Conservation (phyloP, 2,113 vertebrate species). For the Rhegmatorhina hoffmannsi region DNA sequence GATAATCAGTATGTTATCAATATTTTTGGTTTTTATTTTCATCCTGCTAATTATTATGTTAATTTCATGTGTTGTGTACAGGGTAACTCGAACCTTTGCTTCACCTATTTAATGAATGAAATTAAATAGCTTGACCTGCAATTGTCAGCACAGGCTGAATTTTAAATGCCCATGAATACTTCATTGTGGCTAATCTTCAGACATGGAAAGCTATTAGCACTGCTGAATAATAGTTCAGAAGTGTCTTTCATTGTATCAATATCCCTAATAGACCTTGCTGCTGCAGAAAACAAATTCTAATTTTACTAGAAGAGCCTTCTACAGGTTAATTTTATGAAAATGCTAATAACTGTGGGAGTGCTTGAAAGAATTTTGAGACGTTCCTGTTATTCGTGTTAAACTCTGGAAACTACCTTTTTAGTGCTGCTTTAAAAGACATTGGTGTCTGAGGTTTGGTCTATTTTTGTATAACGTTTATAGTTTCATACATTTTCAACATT, state of each 20-base stretch:
- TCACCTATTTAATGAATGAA: not conserved
- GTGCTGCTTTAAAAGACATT: not conserved
- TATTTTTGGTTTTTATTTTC: not conserved
- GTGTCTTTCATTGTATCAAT: not conserved
- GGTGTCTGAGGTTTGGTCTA: not conserved
- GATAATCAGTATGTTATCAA: not conserved
- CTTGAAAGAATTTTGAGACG: not conserved
- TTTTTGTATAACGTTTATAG: not conserved
- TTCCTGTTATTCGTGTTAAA: not conserved
- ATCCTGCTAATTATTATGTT: not conserved
- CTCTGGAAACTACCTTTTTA: not conserved
- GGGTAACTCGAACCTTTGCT: not conserved
- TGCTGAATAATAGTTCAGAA: not conserved
- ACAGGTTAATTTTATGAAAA: slow-evolving; percentile 9
- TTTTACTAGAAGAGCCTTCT: not conserved
- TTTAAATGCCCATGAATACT: not conserved
- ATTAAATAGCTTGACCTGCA: not conserved
- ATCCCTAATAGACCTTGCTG: not conserved
- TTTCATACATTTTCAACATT: not conserved
- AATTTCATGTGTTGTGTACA: not conserved
- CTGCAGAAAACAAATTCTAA: not conserved
- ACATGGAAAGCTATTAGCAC: not conserved
- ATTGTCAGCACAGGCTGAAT: not conserved
- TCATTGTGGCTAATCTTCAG: not conserved
- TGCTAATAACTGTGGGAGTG: not conserved